Base-by-base conservation (phyloP, 2,113 vertebrate species). In the Neomonachus schauinslandi region DNA sequence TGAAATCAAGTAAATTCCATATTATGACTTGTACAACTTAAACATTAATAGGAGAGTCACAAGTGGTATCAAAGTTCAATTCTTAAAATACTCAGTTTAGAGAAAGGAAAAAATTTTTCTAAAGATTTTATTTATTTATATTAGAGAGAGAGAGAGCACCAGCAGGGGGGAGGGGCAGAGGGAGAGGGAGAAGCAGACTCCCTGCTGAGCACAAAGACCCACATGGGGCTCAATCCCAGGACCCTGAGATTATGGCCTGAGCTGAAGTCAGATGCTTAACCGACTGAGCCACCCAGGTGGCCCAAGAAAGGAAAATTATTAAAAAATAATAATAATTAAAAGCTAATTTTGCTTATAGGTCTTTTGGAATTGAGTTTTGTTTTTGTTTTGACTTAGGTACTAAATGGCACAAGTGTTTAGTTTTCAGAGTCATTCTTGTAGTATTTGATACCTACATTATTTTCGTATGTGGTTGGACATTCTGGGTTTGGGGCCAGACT, bases 1-100 rank as follows among this genome's bases (percentile, higher is more conserved):
- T 55, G 97, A 99, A 98, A 98, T 99, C 98, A 99, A 99, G 99
- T 99, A 99, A 98, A 99, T 97, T 61, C 46, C 31, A 33, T 79
- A 67, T 49, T 80, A 77, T 1, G 65, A 89, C 31, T 77, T 57
- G 15, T 46, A 61, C 18, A 90, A 33, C 18, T 31, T 95, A 33
- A 4, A 76, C 31, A 42, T 86, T 94, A 93, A 24, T 74, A 82
- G 63, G 79, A 51, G 5, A 80, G 51, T 80, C 22, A 79, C 28
- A 88, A 72, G n/a, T 55, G 11, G 24, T 87, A 67, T 57, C 11
- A 77, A 86, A 94, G 72, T 87, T 89, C 80, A 88, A 46, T 79
- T 74, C 57, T 72, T 55, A 72, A 74, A 33, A 33, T 69, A 51
- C 61, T 85, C 49, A 80, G 39, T n/a, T 72, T 88, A 79, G 89